Percentiles rank a stretch among this genome's conserved stretches.
These are phyloP conservation scores for Oscheius onirici DNA, from an alignment of 2,888 invertebrate genomes.

Conservation along the genomic window DNA sequence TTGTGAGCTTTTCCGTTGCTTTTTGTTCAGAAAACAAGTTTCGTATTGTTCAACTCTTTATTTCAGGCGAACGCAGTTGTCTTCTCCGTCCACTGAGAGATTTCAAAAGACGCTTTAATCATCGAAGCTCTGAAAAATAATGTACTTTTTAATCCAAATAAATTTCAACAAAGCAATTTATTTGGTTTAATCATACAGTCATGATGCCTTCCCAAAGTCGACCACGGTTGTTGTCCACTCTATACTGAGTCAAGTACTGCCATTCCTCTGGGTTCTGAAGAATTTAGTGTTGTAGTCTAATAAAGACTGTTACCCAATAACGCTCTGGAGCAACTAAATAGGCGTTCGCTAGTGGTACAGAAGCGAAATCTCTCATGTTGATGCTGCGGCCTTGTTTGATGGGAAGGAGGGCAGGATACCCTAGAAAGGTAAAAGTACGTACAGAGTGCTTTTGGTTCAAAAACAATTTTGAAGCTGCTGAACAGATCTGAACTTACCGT, in stretches of 20 bases:
- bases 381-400: neutral
- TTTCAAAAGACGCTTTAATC: constrained; percentile 11
- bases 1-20: constrained; percentile 1
- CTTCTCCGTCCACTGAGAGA: constrained; percentile 18
- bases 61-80: constrained; percentile 25
- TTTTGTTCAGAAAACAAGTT: neutral
- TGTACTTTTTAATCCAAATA: neutral
- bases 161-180: neutral
- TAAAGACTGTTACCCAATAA: neutral
- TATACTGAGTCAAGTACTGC: constrained; percentile 6
- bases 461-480: too few species aligned
- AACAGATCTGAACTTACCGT: too few species aligned
- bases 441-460: too few species aligned
- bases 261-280: constrained; percentile 15
- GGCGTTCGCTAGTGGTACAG: neutral
- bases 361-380: neutral
- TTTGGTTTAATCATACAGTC: neutral
- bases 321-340: neutral
- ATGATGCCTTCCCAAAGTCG: neutral
- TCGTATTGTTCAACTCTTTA: too few species aligned
- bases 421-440: too few species aligned
- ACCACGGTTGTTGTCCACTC: neutral
- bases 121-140: neutral
- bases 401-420: too few species aligned
- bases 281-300: neutral